Evolutionary conservation across 2,888 invertebrate genomes (phyloP).

Genomic region (Arge pagana): DNA sequence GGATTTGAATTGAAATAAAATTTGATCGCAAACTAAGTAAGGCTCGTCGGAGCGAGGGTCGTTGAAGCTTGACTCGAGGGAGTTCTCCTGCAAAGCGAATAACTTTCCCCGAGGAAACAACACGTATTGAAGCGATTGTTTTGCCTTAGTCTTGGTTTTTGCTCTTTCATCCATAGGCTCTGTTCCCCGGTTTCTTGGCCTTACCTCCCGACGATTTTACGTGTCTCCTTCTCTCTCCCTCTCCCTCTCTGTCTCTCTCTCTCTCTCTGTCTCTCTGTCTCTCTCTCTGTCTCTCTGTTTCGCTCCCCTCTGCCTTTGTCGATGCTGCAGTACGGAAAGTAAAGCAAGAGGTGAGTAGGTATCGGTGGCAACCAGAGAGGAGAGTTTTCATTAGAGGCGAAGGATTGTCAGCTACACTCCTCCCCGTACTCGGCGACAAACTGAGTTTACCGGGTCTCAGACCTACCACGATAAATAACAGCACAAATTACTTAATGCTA

Average conservation of each 20-base stretch:
- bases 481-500: conserved; percentile 48
- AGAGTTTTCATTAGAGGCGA: conserved; percentile 49
- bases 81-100: conserved; percentile 7
- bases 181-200: conserved; percentile 7
- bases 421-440: conserved; percentile 28
- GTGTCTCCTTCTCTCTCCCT: conserved; percentile 13
- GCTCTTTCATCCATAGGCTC: conserved; percentile 24
- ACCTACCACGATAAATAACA: conserved; percentile 46
- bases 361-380: conserved; percentile 7
- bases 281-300: conserved; percentile 34
- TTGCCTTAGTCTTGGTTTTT: conserved; percentile 28
- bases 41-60: neutral
- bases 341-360: conserved; percentile 33
- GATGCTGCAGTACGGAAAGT: conserved; percentile 33
- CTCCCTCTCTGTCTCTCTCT: conserved; percentile 3
- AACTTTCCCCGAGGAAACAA: conserved; percentile 29
- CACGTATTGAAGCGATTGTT: conserved; percentile 35
- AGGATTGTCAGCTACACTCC: conserved; percentile 49
- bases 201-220: neutral
- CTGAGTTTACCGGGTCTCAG: conserved; percentile 21
- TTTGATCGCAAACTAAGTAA: conserved; percentile 14
- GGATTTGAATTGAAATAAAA: conserved; percentile 13
- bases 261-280: conserved; percentile 8
- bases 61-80: neutral
- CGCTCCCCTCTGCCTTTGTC: conserved; percentile 16